Evolutionary conservation across 2,113 vertebrate species (phyloP).

Genomic region (Sceloporus undulatus): DNA sequence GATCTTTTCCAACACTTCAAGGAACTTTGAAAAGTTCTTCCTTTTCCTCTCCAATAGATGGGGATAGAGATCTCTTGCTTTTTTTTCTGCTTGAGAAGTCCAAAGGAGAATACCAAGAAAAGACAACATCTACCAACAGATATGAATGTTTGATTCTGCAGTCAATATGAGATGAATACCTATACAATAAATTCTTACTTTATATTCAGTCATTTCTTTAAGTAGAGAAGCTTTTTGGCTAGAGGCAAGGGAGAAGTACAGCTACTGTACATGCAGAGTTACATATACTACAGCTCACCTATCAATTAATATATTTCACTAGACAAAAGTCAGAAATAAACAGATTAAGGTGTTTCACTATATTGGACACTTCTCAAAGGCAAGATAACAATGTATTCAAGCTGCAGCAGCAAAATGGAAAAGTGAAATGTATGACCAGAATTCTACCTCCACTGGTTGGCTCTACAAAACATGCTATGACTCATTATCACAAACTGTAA

Average conservation of each 20-base stretch:
- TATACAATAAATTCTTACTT: background rate
- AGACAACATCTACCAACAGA: background rate
- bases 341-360: background rate
- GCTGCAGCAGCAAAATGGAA: background rate
- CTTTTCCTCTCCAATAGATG: constrained; percentile 22
- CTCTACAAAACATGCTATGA: no score
- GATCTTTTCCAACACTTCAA: background rate
- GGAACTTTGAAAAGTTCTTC: background rate
- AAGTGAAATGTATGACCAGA: background rate
- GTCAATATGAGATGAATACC: background rate
- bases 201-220: background rate
- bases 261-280: no score
- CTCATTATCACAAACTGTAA: no score
- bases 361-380: background rate
- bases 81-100: background rate
- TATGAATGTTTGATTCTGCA: background rate
- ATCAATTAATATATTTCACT: background rate
- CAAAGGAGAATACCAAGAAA: background rate
- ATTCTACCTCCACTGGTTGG: background rate
- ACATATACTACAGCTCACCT: background rate
- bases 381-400: background rate
- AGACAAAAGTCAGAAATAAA: background rate
- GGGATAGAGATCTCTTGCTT: background rate
- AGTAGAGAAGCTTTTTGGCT: background rate
- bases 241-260: background rate